Base-by-base conservation (phyloP, 35 echinoderm and acorn worm species). In the Heliocidaris erythrogramma region DNA sequence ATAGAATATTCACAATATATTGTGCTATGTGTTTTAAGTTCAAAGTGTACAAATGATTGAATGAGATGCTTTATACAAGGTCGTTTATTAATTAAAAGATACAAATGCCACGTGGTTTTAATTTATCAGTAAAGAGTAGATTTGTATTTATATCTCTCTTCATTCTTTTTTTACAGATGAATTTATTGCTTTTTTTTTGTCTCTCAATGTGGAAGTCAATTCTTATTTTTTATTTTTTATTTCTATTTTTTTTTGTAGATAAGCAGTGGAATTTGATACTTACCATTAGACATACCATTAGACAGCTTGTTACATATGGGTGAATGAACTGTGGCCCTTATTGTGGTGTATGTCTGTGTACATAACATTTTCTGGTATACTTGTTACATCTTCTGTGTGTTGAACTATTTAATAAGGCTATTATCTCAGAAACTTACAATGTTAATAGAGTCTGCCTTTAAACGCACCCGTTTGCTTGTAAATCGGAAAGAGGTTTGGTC, bases 81-180 rank as follows among this genome's bases (percentile, higher is more conserved):
- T 78, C n/a, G 27, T 78, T 18, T 27, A 78, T 78, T 21, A n/a
- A 78, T 21, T 1, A 21, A 78, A 27, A 6, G 21, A 78, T 78
- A 78, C 18, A 78, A 27, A 78, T 78, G 65, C 65, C 65, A 78
- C 21, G 18, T 78, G 65, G n/a, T 27, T 78, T 78, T 78, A 78
- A 78, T 78, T 78, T 78, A 78, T 78, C 65, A 78, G 65, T 78
- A 78, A 78, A n/a, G 65, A 78, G 65, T 78, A 78, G 65, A 78
- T 78, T 78, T 78, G 27, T 78, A 78, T 78, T 78, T 78, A 24
- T 78, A 78, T 78, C 27, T 78, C 65, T 78, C 65, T 56, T 56
- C 27, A 24, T n/a, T 27, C 65, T 78, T 78, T 78, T 78, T 78
- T 78, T 78, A 78, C n/a, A 78, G 65, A 78, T 78, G 27, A 21